phyloP scores from a whole-genome alignment of 2,113 vertebrate genomes.

The Amphiprion percula region DNA sequence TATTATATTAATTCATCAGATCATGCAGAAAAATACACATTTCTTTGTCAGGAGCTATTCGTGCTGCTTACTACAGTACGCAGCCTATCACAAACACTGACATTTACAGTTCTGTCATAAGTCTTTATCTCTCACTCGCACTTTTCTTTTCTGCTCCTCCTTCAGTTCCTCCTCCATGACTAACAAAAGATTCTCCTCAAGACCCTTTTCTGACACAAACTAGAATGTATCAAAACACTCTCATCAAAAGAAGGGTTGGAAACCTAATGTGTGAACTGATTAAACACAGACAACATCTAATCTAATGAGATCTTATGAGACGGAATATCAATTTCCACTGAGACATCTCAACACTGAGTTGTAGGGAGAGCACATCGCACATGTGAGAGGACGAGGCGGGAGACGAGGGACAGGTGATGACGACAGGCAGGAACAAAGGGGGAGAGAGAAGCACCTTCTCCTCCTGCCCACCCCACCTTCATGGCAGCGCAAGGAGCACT shows the following conservation, averaged over 20 bases:
- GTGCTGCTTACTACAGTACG: slow-evolving; percentile 16
- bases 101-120: slow-evolving; percentile 60
- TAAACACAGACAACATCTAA: slow-evolving; percentile 71
- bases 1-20: slow-evolving; percentile 50
- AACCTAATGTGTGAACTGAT: slow-evolving; percentile 62
- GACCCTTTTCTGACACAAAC: slow-evolving; percentile 36
- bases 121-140: slow-evolving; percentile 41
- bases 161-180: slow-evolving; percentile 46
- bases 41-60: slow-evolving; percentile 31
- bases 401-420: slow-evolving; percentile 28
- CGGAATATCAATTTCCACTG: slow-evolving; percentile 70
- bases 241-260: slow-evolving; percentile 48
- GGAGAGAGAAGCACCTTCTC: slow-evolving; percentile 37
- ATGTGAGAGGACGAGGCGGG: slow-evolving; percentile 11
- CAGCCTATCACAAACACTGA: slow-evolving; percentile 37
- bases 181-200: slow-evolving; percentile 48
- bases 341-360: slow-evolving; percentile 51
- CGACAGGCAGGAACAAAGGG: slow-evolving; percentile 41
- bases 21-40: slow-evolving; percentile 37
- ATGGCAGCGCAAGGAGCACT: slow-evolving; percentile 70
- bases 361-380: slow-evolving; percentile 21
- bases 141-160: slow-evolving; percentile 42
- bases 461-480: slow-evolving; percentile 68
- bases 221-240: slow-evolving; percentile 44
- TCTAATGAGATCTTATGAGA: slow-evolving; percentile 76